phyloP scores from a whole-genome alignment of 2,113 vertebrate genomes.

The Epinephelus lanceolatus region DNA sequence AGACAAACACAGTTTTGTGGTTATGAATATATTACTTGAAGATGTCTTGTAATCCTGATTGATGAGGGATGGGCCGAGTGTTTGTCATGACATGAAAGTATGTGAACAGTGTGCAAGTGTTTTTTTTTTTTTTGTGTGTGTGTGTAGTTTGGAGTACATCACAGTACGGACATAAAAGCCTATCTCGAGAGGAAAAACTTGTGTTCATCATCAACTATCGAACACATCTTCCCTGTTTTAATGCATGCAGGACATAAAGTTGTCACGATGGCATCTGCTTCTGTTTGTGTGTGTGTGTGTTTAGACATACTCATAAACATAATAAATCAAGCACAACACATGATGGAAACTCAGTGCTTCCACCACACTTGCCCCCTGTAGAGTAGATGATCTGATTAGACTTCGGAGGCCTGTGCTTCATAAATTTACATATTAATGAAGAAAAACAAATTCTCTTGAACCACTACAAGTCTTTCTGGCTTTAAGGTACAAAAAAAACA shows the following conservation, averaged over 20 bases:
- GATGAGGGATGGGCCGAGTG: neutral
- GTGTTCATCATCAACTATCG: neutral
- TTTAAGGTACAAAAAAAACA: conserved; percentile 38
- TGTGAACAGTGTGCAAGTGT: neutral
- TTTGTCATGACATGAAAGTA: neutral
- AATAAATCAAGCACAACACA: conserved; percentile 46
- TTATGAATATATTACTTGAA: neutral
- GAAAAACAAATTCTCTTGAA: conserved; percentile 42
- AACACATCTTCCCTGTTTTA: neutral
- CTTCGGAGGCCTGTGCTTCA: conserved; percentile 47
- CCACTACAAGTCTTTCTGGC: conserved; percentile 23
- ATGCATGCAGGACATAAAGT: conserved; percentile 32
- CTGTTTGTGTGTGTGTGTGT: neutral
- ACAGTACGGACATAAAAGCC: neutral
- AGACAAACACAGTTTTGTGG: neutral
- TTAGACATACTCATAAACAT: conserved; percentile 41
- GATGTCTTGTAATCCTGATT: conserved; percentile 2
- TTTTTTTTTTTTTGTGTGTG: neutral
- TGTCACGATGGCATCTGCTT: conserved; percentile 6
- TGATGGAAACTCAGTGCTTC: conserved; percentile 47
- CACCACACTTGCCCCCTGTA: conserved; percentile 41
- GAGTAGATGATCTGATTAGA: conserved; percentile 67
- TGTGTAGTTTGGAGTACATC: neutral
- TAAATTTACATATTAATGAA: conserved; percentile 65
- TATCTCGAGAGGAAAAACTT: neutral